Evolutionary conservation across 1,140 invertebrate genomes (phyloP), one percentile per base, ranked within the genome.

Genomic region (Polypedilum pembai): DNA sequence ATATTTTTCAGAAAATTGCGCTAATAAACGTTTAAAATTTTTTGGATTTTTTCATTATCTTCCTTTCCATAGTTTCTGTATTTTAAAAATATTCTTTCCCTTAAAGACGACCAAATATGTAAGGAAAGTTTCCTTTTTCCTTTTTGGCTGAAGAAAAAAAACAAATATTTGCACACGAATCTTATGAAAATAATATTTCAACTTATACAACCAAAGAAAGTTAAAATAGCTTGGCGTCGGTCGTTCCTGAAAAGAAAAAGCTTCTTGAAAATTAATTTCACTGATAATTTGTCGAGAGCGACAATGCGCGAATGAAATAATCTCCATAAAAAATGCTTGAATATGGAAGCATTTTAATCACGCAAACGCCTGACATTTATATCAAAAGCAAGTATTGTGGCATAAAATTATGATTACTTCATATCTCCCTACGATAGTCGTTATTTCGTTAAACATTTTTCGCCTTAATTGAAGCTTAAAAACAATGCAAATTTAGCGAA

Each of bases 351-450:
- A 20, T 69, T 69, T 69, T 21, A 69, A 69, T 69, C 65, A 69
- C 65, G 65, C 65, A 69, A 69, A 69, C 5, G 24, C 24, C 24
- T 69, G 65, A 69, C 65, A 69, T 69, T 69, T 69, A 69, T 69
- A 69, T 69, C 65, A 69, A 69, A 56, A 69, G 65, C 65, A 20
- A 69, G 20, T 69, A 69, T 69, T 69, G 18, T 69, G 65, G 17
- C 65, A 69, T 69, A 69, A 69, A 69, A 69, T 69, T 69, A 69
- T 69, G 65, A 69, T 69, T 69, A 69, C 17, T 20, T 69, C 20
- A 56, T 56, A 56, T 56, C 45, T 56, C 45, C n/a, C 24, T 33
- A 5, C n/a, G 45, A 56, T 56, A 56, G 24, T 33, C 24, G 24
- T 33, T 33, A 33, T 33, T 33, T 33, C 24, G 24, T 33, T 56